A percentile compares a stretch with the other conserved stretches of the same genome.
Evolutionary conservation across 2,113 vertebrate species (phyloP).

Genomic region (Pedionomus torquatus): DNA sequence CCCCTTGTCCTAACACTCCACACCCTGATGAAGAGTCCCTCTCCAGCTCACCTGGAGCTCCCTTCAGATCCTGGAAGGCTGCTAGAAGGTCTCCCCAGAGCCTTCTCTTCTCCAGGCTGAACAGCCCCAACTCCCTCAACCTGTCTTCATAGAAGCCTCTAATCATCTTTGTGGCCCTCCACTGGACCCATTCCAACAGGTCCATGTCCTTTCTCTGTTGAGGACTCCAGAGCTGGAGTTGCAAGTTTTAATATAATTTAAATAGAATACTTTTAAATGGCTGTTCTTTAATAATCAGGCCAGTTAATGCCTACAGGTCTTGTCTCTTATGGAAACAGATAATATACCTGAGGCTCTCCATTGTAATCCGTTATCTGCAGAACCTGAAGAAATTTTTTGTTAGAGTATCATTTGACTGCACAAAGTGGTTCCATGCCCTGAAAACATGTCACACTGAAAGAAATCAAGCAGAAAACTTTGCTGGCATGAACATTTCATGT

Average conservation of each 20-base stretch:
- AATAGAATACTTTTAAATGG: not conserved
- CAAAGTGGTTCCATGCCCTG: conserved; percentile 7
- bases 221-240: too few species aligned
- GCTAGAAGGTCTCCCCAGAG: too few species aligned
- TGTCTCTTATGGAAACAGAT: not conserved
- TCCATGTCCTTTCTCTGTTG: too few species aligned
- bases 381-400: conserved; percentile 17
- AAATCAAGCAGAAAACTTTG: conserved; percentile 10
- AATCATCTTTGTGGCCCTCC: too few species aligned
- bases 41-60: too few species aligned
- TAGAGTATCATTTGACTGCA: not conserved
- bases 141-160: too few species aligned
- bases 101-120: too few species aligned
- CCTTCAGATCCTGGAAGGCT: too few species aligned
- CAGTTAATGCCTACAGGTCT: not conserved
- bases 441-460: not conserved
- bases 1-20: too few species aligned
- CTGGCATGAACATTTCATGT: not conserved
- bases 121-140: too few species aligned
- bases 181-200: too few species aligned
- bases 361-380: conserved; percentile 11
- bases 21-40: too few species aligned
- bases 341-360: not conserved
- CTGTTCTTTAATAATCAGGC: not conserved
- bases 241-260: not conserved